Conservation (phyloP, 2,888 invertebrate species). For the Monopis laevigella region DNA sequence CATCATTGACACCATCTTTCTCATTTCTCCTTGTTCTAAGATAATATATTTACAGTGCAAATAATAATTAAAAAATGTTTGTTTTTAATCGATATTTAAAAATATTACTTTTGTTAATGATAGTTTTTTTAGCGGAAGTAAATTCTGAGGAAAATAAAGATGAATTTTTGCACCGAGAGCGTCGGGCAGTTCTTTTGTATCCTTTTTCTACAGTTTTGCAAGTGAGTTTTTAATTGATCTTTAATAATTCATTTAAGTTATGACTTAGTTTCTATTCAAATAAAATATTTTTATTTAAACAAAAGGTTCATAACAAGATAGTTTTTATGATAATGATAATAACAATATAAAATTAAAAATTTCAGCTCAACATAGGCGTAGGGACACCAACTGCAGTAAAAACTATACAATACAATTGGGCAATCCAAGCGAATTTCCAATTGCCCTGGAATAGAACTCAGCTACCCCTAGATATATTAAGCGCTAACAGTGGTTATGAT, state of each 20-base stretch:
- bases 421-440: slow-evolving; percentile 55
- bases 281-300: background rate
- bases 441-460: slow-evolving; percentile 54
- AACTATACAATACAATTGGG: slow-evolving; percentile 46
- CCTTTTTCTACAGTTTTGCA: slow-evolving; percentile 17
- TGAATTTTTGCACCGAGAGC: slow-evolving; percentile 13
- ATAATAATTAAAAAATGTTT: too few relatives aligned
- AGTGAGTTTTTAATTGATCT: slow-evolving; percentile 10
- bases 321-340: too few relatives aligned
- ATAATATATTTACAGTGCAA: too few relatives aligned
- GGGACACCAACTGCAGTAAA: slow-evolving; percentile 44
- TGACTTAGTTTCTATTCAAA: background rate
- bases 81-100: too few relatives aligned
- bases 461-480: slow-evolving; percentile 45
- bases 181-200: slow-evolving; percentile 16
- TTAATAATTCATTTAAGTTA: background rate
- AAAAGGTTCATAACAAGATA: too few relatives aligned
- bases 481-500: slow-evolving; percentile 38
- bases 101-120: too few relatives aligned
- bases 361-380: slow-evolving; percentile 50
- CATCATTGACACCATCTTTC: too few relatives aligned
- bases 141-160: too few relatives aligned
- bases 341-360: too few relatives aligned
- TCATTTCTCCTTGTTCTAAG: too few relatives aligned
- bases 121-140: too few relatives aligned